phyloP scores from a whole-genome alignment of 2,113 vertebrate genomes.

The rat (Rattus norvegicus) region GRCr8 NC_086023.1:101744501-101745000 shows the following conservation, averaged over 20 bases:
- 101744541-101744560: conserved; percentile 8
- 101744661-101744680: neutral
- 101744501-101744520: no score
- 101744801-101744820: neutral
- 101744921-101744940: conserved; percentile 52
- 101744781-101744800: neutral
- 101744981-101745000: conserved; percentile 68
- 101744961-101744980: conserved; percentile 68
- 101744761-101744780: neutral
- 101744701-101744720: neutral
- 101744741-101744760: neutral
- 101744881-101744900: neutral
- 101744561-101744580: neutral
- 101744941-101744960: conserved; percentile 63
- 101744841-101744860: neutral
- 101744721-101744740: conserved; percentile 27
- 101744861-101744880: neutral
- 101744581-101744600: neutral
- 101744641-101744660: neutral
- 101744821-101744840: neutral
- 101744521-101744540: neutral
- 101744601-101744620: neutral
- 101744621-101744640: neutral
- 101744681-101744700: neutral
- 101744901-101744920: conserved; percentile 63